These are phyloP conservation scores for Heliothis virescens DNA, from an alignment of 1,140 invertebrate species.

Conservation along the genomic window DNA sequence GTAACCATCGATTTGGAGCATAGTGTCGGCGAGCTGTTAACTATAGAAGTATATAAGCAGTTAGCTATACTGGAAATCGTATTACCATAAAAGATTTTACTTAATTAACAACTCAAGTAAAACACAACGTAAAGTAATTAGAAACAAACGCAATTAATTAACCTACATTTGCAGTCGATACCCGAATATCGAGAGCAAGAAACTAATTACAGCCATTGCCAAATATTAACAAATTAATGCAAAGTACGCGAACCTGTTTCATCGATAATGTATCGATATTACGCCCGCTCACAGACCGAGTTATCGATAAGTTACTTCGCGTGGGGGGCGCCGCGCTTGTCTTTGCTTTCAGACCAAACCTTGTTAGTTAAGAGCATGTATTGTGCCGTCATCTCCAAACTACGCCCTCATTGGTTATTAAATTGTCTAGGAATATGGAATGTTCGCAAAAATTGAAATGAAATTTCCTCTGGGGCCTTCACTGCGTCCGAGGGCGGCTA, in stretches of 20 bases:
- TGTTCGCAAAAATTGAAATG: constrained; percentile 40
- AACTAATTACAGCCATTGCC: constrained; percentile 30
- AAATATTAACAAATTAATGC: constrained; percentile 50
- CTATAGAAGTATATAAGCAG: too few species aligned
- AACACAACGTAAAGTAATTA: neutral
- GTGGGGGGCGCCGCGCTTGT: constrained; percentile 26
- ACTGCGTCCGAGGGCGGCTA: constrained; percentile 31
- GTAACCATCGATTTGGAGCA: constrained; percentile 2
- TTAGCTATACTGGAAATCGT: too few species aligned
- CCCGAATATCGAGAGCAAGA: constrained; percentile 2
- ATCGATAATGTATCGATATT: constrained; percentile 48
- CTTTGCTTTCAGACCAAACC: constrained; percentile 53
- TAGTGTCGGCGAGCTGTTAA: neutral
- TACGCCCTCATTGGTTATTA: constrained; percentile 40
- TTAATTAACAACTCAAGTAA: neutral
- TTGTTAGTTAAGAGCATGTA: constrained; percentile 49
- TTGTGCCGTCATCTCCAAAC: constrained; percentile 51
- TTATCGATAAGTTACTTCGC: constrained; percentile 51
- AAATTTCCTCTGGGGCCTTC: constrained; percentile 28
- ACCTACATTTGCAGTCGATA: neutral
- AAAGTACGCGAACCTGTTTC: constrained; percentile 30
- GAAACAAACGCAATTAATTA: constrained; percentile 3
- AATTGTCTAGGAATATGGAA: constrained; percentile 44
- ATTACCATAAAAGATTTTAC: too few species aligned
- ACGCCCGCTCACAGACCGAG: neutral